Evolutionary conservation across 2,888 invertebrate species (phyloP).

Genomic region (Ectemnius continuus): DNA sequence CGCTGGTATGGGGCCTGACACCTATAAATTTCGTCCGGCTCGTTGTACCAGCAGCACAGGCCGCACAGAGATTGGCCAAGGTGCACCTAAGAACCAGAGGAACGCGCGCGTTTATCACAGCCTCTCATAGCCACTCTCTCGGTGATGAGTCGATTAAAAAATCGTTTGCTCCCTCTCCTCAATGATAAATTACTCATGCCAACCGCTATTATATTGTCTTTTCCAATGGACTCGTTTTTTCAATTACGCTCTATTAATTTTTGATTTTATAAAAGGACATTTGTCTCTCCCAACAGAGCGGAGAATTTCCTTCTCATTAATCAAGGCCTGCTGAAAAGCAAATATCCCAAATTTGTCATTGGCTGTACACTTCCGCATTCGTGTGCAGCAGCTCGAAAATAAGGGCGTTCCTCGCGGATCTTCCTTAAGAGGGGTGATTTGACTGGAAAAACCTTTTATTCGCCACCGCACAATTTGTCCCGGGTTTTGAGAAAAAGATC

Average conservation of each 20-base stretch:
- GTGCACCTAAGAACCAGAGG: slow-evolving; percentile 51
- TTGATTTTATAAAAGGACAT: too few relatives aligned
- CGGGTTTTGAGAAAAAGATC: background rate
- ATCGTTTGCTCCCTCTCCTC: slow-evolving; percentile 25
- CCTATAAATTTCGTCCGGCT: slow-evolving; percentile 57
- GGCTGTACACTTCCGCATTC: too few relatives aligned
- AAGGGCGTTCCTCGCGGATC: background rate
- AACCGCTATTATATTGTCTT: too few relatives aligned
- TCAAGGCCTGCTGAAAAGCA: too few relatives aligned
- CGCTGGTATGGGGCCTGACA: slow-evolving; percentile 48
- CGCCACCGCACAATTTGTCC: background rate
- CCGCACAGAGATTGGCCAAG: slow-evolving; percentile 54
- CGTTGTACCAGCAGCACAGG: slow-evolving; percentile 47
- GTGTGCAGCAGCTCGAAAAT: background rate
- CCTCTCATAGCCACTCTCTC: slow-evolving; percentile 4
- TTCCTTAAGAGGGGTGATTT: slow-evolving; percentile 4
- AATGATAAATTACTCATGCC: slow-evolving; percentile 18
- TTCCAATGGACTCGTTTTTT: too few relatives aligned
- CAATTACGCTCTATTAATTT: too few relatives aligned
- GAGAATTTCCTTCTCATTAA: too few relatives aligned
- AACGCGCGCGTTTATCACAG: slow-evolving; percentile 57
- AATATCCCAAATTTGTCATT: too few relatives aligned
- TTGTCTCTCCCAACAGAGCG: too few relatives aligned
- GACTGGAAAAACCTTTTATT: background rate
- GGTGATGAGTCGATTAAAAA: slow-evolving; percentile 62